Percentiles rank a stretch among this genome's conserved stretches.
Evolutionary conservation across 2,888 invertebrate genomes (phyloP).

Genomic region (Hydroisotoma schaefferi): DNA sequence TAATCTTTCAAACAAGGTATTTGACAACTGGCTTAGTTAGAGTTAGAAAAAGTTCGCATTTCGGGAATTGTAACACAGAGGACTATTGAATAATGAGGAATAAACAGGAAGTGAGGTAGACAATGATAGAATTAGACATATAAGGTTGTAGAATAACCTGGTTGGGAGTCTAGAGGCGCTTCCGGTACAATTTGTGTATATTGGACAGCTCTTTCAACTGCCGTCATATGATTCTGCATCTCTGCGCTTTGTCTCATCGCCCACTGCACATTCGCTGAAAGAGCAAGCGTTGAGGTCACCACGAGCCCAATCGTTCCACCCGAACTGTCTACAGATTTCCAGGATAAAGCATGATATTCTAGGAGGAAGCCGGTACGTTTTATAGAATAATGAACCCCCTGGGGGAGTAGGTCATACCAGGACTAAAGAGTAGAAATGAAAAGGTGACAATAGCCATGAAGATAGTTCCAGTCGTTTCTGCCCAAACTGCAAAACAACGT

Average conservation of each 20-base stretch:
- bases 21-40: too few species aligned
- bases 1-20: too few species aligned
- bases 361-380: too few species aligned
- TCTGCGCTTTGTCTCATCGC: conserved; percentile 76
- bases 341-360: too few species aligned
- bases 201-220: conserved; percentile 44
- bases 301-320: conserved; percentile 41
- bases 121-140: too few species aligned
- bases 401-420: too few species aligned
- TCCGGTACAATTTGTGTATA: conserved; percentile 58
- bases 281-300: conserved; percentile 43
- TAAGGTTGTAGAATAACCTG: too few species aligned
- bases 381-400: too few species aligned
- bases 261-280: conserved; percentile 68
- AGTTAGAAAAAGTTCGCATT: too few species aligned
- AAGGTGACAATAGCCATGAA: conserved; percentile 83
- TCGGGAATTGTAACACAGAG: too few species aligned
- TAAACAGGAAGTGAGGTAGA: too few species aligned
- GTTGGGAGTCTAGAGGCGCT: conserved; percentile 61
- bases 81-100: too few species aligned
- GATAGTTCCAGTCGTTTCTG: conserved; percentile 81
- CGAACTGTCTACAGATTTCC: conserved; percentile 16
- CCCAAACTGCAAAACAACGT: conserved; percentile 91
- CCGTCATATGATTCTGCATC: conserved; percentile 65
- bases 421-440: conserved; percentile 65